These are phyloP conservation scores for Acanthococcus lagerstroemiae DNA, from an alignment of 2,888 invertebrate genomes.

Conservation along the genomic window DNA sequence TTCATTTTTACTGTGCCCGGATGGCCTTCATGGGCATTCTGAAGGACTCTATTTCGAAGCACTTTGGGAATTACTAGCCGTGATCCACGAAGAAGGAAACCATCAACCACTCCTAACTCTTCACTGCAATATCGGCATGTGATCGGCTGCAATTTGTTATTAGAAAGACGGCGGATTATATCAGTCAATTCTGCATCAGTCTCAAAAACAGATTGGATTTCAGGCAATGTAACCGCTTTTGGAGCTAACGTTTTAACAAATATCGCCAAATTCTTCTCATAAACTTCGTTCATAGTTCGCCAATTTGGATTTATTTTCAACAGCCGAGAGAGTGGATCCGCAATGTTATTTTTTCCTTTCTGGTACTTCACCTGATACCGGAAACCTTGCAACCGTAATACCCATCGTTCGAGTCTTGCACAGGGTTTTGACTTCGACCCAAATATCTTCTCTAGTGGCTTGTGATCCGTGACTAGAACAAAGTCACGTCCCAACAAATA, in stretches of 20 bases:
- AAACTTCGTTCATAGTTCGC: background rate
- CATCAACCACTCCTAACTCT: slow-evolving; percentile 1
- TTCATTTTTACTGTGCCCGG: slow-evolving; percentile 26
- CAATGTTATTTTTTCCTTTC: slow-evolving; percentile 14
- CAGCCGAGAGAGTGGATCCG: slow-evolving; percentile 1
- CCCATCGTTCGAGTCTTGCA: slow-evolving; percentile 1
- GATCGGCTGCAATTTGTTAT: background rate
- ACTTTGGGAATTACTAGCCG: slow-evolving; percentile 1
- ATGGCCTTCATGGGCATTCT: slow-evolving; percentile 24
- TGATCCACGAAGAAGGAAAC: background rate
- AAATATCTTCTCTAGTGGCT: slow-evolving; percentile 13
- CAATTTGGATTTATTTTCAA: background rate
- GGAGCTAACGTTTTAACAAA: background rate
- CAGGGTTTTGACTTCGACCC: slow-evolving; percentile 5
- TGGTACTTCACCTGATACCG: slow-evolving; percentile 3
- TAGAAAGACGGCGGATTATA: background rate
- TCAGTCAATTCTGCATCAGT: background rate
- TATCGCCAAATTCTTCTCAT: background rate
- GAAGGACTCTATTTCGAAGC: background rate
- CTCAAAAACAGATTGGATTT: background rate
- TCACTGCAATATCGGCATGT: background rate
- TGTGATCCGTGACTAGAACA: slow-evolving; percentile 9
- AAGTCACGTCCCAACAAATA: slow-evolving; percentile 14
- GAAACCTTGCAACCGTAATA: background rate
- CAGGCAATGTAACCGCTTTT: background rate